A percentile compares a stretch with the other conserved stretches of the same genome.
Evolutionary conservation across 2,797 vertebrate genomes (phyloP).

Genomic region (Vireo griseus): DNA sequence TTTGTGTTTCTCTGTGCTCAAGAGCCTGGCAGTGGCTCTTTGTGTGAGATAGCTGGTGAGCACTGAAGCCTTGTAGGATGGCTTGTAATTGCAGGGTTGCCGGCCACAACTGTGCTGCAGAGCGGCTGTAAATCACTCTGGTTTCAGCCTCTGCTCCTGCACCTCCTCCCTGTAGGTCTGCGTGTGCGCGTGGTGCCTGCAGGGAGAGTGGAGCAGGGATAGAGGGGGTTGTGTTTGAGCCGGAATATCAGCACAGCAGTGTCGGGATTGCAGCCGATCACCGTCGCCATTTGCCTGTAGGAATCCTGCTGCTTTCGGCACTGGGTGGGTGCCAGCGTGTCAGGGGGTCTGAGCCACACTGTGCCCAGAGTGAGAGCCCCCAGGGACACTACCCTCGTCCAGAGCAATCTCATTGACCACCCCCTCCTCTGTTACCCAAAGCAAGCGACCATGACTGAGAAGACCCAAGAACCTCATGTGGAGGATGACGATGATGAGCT

Average conservation of each 20-base stretch:
- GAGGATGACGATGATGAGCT: slow-evolving; percentile 75
- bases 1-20: neutral
- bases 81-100: slow-evolving; percentile 17
- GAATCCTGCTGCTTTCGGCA: rapidly evolving
- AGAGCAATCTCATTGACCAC: neutral
- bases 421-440: neutral
- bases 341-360: neutral
- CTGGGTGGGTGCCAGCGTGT: neutral
- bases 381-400: rapidly evolving
- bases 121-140: slow-evolving; percentile 41
- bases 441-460: slow-evolving; percentile 75
- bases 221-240: neutral
- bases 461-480: slow-evolving; percentile 68
- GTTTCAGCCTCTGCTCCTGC: neutral
- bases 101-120: neutral
- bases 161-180: slow-evolving; percentile 31
- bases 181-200: slow-evolving; percentile 17
- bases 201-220: slow-evolving; percentile 27
- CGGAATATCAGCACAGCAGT: neutral
- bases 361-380: neutral
- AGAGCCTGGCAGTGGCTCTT: neutral
- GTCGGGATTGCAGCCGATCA: neutral
- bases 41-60: neutral
- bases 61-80: neutral
- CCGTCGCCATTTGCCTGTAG: neutral